Base-by-base conservation (phyloP, 2,797 vertebrate species). In the Tamandua tetradactyla region DNA sequence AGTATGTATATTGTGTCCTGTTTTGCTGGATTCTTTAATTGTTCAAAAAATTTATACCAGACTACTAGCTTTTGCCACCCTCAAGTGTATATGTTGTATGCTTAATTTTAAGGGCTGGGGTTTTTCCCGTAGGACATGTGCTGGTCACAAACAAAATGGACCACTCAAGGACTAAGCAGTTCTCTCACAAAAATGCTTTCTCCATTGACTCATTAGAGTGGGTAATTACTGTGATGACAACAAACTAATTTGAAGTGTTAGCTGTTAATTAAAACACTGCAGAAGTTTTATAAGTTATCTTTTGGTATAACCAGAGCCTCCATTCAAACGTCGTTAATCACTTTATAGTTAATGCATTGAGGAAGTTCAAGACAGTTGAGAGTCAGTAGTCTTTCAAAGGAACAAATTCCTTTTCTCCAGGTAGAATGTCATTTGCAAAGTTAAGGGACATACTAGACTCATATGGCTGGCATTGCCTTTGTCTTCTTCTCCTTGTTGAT, bases 201-300 rank as follows among this genome's bases (percentile, higher is more conserved):
- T 97, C 94, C 84, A 59, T 91, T 85, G 92, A 35, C 94, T 98
- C 87, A 68, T 42, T 91, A 92, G 96, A 97, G 98, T 95, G 96
- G 97, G 98, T 98, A 98, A 98, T 98, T 98, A 98, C 98, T 97
- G 98, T 96, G 96, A 97, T 98, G 95, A 96, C 97, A 98, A 94
- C 97, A 95, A 98, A 97, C 98, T 98, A 97, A 98, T 99, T 98
- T 98, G 98, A 98, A 99, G 98, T 97, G 98, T 98, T 98, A 96
- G 98, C 96, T 98, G 98, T 99, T 99, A 99, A 99, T 99, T 99
- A 99, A 99, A 98, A 92, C 97, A 98, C 97, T 75, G 59, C 97
- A 82, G 97, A 98, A 98, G 98, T 99, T 99, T 98, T 99, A 98
- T 94, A 95, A 55, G 98, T 98, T 98, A 97, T 99, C 98, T 98